phyloP scores from a whole-genome alignment of 2,113 vertebrate species.

The Pelvicachromis taeniatus region DNA sequence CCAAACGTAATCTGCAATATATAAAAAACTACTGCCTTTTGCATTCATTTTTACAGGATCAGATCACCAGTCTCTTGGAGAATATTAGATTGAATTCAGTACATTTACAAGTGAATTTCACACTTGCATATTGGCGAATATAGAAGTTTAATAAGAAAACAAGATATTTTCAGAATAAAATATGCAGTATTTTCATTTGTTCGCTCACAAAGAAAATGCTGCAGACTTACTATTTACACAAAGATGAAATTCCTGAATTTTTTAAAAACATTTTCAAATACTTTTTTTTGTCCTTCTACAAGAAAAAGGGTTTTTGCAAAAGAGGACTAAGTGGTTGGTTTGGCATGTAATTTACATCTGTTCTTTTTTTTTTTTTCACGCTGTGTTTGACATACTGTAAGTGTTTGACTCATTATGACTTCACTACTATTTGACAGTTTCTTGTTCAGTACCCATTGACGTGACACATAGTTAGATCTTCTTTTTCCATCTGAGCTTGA shows the following conservation, averaged over 20 bases:
- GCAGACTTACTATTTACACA: background rate
- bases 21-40: background rate
- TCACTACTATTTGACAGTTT: background rate
- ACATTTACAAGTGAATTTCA: background rate
- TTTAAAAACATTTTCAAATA: background rate
- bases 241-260: background rate
- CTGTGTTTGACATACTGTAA: background rate
- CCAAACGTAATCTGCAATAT: background rate
- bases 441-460: background rate
- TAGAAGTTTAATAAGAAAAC: background rate
- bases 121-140: background rate
- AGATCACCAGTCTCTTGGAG: background rate
- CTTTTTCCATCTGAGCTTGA: background rate
- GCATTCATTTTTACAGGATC: background rate
- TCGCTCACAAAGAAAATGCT: background rate
- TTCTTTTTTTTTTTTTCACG: background rate
- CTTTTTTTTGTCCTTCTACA: background rate
- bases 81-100: background rate
- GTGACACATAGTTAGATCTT: background rate
- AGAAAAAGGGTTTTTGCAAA: background rate
- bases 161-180: background rate
- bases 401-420: background rate
- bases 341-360: background rate
- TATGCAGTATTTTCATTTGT: background rate
- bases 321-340: background rate